These are phyloP conservation scores for Cosmopolites sordidus DNA, from an alignment of 2,888 invertebrate genomes.

Conservation along the genomic window DNA sequence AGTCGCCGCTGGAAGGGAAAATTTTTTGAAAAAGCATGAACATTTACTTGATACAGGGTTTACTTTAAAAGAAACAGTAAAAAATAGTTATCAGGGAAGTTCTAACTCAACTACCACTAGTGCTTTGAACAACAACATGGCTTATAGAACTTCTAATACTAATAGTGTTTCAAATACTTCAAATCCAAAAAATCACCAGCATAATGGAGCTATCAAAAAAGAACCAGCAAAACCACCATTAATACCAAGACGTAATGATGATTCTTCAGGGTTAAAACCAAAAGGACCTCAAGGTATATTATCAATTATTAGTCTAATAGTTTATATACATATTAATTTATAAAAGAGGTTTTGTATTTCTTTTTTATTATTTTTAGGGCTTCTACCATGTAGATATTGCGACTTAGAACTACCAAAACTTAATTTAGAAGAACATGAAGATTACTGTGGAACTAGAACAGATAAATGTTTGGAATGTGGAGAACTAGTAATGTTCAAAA, in stretches of 20 bases:
- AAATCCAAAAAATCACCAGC: neutral
- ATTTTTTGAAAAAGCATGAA: slow-evolving; percentile 34
- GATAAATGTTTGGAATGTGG: slow-evolving; percentile 64
- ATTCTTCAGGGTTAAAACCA: neutral
- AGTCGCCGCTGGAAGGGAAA: slow-evolving; percentile 31
- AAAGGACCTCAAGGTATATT: slow-evolving; percentile 20
- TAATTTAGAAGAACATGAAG: slow-evolving; percentile 60
- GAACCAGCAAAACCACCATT: slow-evolving; percentile 19
- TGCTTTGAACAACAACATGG: neutral
- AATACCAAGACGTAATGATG: slow-evolving; percentile 20
- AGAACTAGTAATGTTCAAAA: slow-evolving; percentile 67
- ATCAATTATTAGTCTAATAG: no score
- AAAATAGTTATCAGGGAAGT: slow-evolving; percentile 10
- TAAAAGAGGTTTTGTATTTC: no score
- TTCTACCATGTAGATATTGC: slow-evolving; percentile 62
- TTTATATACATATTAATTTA: no score
- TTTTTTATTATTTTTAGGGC: slow-evolving; percentile 21
- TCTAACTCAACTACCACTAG: slow-evolving; percentile 1
- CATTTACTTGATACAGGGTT: slow-evolving; percentile 35
- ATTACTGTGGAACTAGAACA: slow-evolving; percentile 68
- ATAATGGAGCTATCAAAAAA: slow-evolving; percentile 3
- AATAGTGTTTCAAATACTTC: neutral
- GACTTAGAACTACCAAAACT: slow-evolving; percentile 60
- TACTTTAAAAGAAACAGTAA: slow-evolving; percentile 28
- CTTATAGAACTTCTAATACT: neutral